Conservation (phyloP, 2,113 vertebrate genomes). For the Notarius quadriscutis region DNA sequence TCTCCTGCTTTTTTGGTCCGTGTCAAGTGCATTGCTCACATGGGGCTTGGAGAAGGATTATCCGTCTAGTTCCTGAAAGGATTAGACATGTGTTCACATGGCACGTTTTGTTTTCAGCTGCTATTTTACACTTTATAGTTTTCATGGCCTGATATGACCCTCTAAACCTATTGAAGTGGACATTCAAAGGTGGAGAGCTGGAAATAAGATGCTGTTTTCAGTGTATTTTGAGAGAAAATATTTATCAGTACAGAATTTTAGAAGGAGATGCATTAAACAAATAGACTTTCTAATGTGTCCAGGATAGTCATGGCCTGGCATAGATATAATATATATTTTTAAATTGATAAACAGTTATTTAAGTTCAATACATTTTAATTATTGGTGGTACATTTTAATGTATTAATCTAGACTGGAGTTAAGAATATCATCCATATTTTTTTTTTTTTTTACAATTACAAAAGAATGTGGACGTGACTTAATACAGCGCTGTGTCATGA, state of each 20-base stretch:
- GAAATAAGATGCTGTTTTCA: background rate
- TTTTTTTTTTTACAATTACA: background rate
- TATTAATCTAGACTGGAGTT: background rate
- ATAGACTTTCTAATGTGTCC: background rate
- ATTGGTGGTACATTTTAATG: background rate
- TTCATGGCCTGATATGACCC: background rate
- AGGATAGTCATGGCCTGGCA: background rate
- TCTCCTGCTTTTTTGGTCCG: conserved; percentile 35
- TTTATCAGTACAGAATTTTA: background rate
- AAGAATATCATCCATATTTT: background rate
- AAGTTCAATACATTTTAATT: background rate
- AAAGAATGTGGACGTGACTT: conserved; percentile 62
- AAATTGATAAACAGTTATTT: background rate
- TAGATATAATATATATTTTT: background rate
- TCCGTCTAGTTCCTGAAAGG: conserved; percentile 37
- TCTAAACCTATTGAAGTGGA: background rate
- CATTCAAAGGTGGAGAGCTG: background rate
- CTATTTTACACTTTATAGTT: background rate
- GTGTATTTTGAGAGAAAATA: background rate
- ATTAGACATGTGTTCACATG: conserved; percentile 37
- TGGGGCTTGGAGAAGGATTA: conserved; percentile 35
- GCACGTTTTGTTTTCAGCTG: conserved; percentile 26
- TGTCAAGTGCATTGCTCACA: conserved; percentile 2
- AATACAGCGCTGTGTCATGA: conserved; percentile 38
- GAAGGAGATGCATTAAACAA: too few species aligned